Conservation (phyloP, 2,797 vertebrate genomes). For the Natrix natrix region DNA sequence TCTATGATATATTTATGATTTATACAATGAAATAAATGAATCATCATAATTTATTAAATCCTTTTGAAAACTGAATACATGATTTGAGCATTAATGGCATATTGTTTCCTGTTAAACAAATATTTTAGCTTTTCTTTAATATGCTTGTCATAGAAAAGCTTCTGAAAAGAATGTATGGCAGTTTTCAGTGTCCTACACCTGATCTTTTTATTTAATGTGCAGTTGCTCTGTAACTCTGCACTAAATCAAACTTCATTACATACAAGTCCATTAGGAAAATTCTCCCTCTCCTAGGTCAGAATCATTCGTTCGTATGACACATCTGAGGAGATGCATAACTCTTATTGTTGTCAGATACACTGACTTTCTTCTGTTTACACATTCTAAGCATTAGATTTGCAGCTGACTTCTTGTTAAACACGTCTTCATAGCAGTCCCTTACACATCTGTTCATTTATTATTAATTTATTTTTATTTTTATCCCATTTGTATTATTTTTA, state of each 20-base stretch:
- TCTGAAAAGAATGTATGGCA: neutral
- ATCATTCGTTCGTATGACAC: neutral
- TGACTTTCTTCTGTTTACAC: neutral
- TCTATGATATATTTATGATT: conserved; percentile 99
- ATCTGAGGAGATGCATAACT: neutral
- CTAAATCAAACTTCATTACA: neutral
- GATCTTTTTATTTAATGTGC: neutral
- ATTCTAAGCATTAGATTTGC: neutral
- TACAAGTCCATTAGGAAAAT: neutral
- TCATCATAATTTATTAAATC: conserved; percentile 98
- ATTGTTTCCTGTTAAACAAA: neutral
- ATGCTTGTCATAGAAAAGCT: neutral
- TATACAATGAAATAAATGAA: conserved; percentile 87
- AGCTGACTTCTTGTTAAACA: neutral
- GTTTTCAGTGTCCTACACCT: neutral
- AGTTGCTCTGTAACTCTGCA: neutral
- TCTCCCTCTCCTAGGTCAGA: neutral
- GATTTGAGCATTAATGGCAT: conserved; percentile 17
- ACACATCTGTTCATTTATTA: neutral
- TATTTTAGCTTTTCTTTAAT: neutral
- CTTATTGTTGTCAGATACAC: neutral
- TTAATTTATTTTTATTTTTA: neutral
- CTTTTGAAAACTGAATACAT: conserved; percentile 74
- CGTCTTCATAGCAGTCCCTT: neutral
- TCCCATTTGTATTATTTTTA: neutral